Conservation (phyloP, 2,888 invertebrate species). For the Aphidoletes aphidimyza region DNA sequence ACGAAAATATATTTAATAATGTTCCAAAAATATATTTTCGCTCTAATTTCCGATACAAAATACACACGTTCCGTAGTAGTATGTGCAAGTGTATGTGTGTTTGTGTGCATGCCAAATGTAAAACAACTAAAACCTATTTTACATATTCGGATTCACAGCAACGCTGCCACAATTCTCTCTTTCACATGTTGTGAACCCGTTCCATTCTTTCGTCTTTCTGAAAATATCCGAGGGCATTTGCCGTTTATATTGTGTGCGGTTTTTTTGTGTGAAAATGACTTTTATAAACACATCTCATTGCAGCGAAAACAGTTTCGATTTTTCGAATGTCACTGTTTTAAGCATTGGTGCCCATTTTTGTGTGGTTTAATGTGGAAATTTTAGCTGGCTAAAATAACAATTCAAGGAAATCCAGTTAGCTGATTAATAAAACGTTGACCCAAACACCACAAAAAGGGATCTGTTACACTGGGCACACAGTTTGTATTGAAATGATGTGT, state of each 20-base stretch:
- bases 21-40: conserved; percentile 7
- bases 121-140: neutral
- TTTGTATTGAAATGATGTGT: neutral
- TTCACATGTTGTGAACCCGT: too few relatives aligned
- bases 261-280: conserved; percentile 18
- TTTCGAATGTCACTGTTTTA: neutral
- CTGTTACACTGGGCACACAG: too few relatives aligned
- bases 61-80: neutral
- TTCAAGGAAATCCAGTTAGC: conserved; percentile 20
- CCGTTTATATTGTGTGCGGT: neutral
- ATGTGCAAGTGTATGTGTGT: neutral
- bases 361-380: conserved; percentile 15
- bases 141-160: too few relatives aligned
- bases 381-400: neutral
- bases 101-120: neutral
- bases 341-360: neutral
- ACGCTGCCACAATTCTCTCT: too few relatives aligned
- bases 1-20: conserved; percentile 1
- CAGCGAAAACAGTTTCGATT: too few relatives aligned
- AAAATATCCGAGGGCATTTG: neutral
- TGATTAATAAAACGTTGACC: conserved; percentile 31
- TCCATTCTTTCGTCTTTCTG: too few relatives aligned
- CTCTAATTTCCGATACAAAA: neutral
- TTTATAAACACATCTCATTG: conserved; percentile 6
- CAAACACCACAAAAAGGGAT: neutral